Evolutionary conservation across 2,888 invertebrate genomes (phyloP), one percentile per base, ranked within the genome.

Genomic region (Scaptomyza cyrtandrae): DNA sequence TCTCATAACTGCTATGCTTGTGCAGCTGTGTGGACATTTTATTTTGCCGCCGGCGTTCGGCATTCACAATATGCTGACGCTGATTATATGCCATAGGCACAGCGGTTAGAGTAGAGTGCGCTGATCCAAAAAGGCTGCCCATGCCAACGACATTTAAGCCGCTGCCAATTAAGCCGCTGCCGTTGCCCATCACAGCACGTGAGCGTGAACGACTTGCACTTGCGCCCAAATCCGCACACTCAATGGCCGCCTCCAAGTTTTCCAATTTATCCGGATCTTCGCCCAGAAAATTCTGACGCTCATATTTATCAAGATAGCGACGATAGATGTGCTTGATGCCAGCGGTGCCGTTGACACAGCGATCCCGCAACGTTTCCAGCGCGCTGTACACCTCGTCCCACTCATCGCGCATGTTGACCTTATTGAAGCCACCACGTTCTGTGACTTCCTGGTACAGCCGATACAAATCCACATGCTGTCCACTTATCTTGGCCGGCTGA

Each of bases 341-440:
- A 65, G 97, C 95, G 74, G 96, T 95, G 58, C 97, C 97, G 93
- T 98, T 98, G 59, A 98, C 95, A 92, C 98, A 98, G 66, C 95
- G 95, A 85, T 94, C 94, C 24, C 97, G 97, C 66, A 98, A 92
- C 69, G 95, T 94, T 86, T 97, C 94, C 71, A 96, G 94, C 68
- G 96, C 94, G 89, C 96, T 93, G 75, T 98, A 94, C 75, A 98
- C 94, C 71, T 96, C 94, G 78, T 96, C 95, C 98, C 98, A 98
- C 75, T 96, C 95, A 90, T 97, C 97, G 88, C 96, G 95, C 85
- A 95, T 95, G 92, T 97, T 98, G 92, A 98, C 99, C 96, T 98
- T 99, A 84, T 97, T 95, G 94, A 98, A 96, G 86, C 99, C 99
- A 85, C 99, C 99, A 88, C 97, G 94, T 75, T 96, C 95, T 85